Percentiles rank a stretch among this genome's conserved stretches.
phyloP scores from a whole-genome alignment of 2,797 vertebrate genomes.

The Champsocephalus esox region DNA sequence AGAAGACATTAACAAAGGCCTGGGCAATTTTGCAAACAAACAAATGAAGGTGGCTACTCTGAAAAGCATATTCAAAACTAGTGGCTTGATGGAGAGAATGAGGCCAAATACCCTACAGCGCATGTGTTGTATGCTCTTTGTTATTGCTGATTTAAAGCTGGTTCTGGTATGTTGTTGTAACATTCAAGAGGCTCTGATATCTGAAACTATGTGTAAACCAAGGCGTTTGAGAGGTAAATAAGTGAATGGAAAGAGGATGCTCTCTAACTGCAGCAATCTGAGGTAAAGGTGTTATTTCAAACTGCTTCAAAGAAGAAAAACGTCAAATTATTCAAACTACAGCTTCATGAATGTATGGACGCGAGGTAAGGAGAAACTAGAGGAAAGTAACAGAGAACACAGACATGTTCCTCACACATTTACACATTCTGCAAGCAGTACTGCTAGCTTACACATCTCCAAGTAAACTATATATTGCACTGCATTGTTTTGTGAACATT shows the following conservation, averaged over 20 bases:
- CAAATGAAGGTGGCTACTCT: conserved; percentile 67
- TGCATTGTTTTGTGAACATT: background rate
- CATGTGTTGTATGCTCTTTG: conserved; percentile 10
- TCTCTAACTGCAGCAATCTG: background rate
- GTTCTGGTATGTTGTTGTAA: conserved; percentile 3
- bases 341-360: background rate
- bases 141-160: conserved; percentile 4
- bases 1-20: conserved; percentile 15
- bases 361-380: background rate
- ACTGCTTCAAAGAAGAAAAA: background rate
- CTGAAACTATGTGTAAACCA: background rate
- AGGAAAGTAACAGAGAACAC: background rate
- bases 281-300: background rate
- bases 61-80: conserved; percentile 65
- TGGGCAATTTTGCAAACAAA: conserved; percentile 61
- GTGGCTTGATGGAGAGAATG: conserved; percentile 31
- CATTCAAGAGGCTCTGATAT: background rate
- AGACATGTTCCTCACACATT: background rate
- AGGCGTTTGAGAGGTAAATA: background rate
- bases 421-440: background rate
- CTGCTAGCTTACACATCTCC: background rate
- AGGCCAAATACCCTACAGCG: conserved; percentile 8
- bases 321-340: background rate
- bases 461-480: background rate
- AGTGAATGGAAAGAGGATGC: background rate